Base-by-base conservation (phyloP, 2,797 vertebrate species). In the Syndactyla subalaris region DNA sequence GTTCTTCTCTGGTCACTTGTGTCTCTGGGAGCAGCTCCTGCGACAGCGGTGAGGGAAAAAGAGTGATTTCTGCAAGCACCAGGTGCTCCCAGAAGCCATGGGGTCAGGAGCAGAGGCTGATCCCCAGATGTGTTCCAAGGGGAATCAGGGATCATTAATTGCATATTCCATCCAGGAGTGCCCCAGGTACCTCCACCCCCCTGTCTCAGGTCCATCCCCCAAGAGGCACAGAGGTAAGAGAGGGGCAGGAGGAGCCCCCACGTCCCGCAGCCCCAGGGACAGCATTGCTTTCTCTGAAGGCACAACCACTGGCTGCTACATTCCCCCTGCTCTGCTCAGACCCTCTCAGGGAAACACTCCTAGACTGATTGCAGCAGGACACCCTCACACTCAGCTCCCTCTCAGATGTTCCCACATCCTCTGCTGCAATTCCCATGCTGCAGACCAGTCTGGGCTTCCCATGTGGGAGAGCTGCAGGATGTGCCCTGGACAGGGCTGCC, bases 241-340 rank as follows among this genome's bases (percentile, higher is more conserved):
- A 30, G 12, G 7, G 12, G 27, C 58, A 65, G 45, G 20, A 80
- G 48, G n/a, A 91, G 2, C 12, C 24, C 59, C 15, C 13, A 7
- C 0, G 0, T 7, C 17, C 41, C 39, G 14, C 38, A 27, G 34
- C 20, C 43, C 66, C 71, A 34, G n/a, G 16, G 12, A 5, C 3
- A 27, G 14, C 41, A 16, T 4, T 48, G 24, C 21, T 49, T 18
- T 85, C n/a, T 15, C 29, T 5, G 1, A 13, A 70, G 29, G 32
- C 5, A 1, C 49, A 65, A 11, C 6, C 6, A 0, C 23, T 58
- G 49, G 24, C 59, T 43, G 62, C 36, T 46, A 26, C 49, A 2
- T 30, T 49, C n/a, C 36, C 58, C 43, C 36, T 32, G 39, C 34
- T 61, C 78, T 61, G 29, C 78, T 12, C 26, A 17, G 2, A 16